Evolutionary conservation across 2,797 vertebrate genomes (phyloP).

Genomic region (Danio albolineatus): DNA sequence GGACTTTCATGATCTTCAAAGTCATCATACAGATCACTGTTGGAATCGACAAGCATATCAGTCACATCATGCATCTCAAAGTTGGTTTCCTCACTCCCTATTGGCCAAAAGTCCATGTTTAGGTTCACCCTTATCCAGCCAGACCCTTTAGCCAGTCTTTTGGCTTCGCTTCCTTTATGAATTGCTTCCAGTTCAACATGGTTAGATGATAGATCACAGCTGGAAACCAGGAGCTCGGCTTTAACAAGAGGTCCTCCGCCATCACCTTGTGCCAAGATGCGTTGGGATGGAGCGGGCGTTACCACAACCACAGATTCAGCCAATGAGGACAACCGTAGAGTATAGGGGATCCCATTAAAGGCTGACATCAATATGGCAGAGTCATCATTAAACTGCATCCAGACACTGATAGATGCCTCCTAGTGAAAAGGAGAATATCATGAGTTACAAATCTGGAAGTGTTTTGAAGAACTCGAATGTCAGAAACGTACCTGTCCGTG

Average conservation of each 20-base stretch:
- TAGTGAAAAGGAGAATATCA: constrained; percentile 38
- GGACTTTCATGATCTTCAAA: constrained; percentile 51
- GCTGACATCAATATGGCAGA: constrained; percentile 71
- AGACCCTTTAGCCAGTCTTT: constrained; percentile 73
- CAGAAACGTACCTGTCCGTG: constrained; percentile 72
- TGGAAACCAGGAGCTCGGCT: constrained; percentile 74
- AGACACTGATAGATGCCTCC: constrained; percentile 77
- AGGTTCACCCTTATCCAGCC: constrained; percentile 81
- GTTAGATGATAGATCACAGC: constrained; percentile 67
- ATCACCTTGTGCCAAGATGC: constrained; percentile 73
- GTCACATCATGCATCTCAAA: constrained; percentile 68
- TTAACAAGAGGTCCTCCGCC: constrained; percentile 77
- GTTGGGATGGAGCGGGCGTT: constrained; percentile 65
- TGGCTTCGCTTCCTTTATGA: constrained; percentile 32
- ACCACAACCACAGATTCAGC: constrained; percentile 75
- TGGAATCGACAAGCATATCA: constrained; percentile 68
- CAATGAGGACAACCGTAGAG: constrained; percentile 72
- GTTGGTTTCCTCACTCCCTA: constrained; percentile 60
- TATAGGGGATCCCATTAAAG: constrained; percentile 68
- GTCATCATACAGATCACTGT: constrained; percentile 63
- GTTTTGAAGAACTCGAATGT: background rate
- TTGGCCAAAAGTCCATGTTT: constrained; percentile 67
- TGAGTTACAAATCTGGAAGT: background rate
- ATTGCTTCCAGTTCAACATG: constrained; percentile 54
- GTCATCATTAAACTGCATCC: constrained; percentile 80